These are phyloP conservation scores for Xestia sexstrigata DNA, from an alignment of 2,888 invertebrate genomes.

Conservation along the genomic window DNA sequence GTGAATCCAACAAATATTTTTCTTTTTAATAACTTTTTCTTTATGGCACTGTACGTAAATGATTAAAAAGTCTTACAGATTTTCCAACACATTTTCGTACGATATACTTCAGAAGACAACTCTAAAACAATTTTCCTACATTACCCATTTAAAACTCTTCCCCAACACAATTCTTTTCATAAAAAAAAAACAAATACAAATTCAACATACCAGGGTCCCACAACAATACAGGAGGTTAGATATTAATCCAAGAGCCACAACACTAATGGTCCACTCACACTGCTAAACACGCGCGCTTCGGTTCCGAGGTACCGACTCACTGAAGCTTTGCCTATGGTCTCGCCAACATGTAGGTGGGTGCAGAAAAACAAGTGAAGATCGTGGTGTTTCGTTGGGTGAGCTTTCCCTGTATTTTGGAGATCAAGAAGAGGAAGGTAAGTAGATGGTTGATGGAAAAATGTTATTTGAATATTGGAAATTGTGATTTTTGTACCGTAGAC, in stretches of 20 bases:
- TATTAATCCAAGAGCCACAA: constrained; percentile 48
- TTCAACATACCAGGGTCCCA: constrained; percentile 42
- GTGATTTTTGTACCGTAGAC: no score
- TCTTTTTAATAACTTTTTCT: neutral
- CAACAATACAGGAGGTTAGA: neutral
- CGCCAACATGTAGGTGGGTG: neutral
- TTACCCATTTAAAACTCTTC: neutral
- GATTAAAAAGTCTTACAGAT: neutral
- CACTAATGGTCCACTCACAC: constrained; percentile 44
- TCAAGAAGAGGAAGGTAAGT: neutral
- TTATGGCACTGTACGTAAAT: neutral
- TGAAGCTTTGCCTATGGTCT: constrained; percentile 37
- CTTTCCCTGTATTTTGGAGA: constrained; percentile 3
- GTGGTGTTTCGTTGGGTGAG: neutral
- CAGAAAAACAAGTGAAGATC: constrained; percentile 35
- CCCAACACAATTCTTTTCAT: fast-evolving
- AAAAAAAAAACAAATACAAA: no score
- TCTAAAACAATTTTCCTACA: neutral
- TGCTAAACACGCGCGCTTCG: constrained; percentile 56
- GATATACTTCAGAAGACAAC: neutral
- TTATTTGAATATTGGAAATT: no score
- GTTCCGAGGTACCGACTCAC: constrained; percentile 37
- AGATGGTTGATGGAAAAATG: neutral
- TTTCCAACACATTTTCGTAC: neutral
- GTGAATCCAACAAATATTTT: neutral